Evolutionary conservation across 1,140 invertebrate genomes (phyloP).

Genomic region (Macrobrachium nipponense): DNA sequence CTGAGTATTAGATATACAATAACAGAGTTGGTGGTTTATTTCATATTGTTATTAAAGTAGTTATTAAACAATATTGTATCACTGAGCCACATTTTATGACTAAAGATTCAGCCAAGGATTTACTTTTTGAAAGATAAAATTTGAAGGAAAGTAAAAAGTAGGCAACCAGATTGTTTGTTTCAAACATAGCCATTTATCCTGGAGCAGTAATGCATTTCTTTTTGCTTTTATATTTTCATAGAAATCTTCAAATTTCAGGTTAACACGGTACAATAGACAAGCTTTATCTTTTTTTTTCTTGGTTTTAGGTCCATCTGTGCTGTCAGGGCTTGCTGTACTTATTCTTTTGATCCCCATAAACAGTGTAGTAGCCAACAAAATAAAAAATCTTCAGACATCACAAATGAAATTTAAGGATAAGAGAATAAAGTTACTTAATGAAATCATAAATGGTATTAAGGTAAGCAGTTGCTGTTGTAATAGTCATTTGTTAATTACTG

Average conservation of each 20-base stretch:
- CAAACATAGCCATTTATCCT: too few relatives aligned
- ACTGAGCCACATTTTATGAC: too few relatives aligned
- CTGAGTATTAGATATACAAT: neutral
- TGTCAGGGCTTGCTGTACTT: constrained; percentile 92
- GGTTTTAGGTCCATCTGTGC: constrained; percentile 79
- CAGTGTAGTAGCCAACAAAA: constrained; percentile 85
- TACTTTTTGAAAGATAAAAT: too few relatives aligned
- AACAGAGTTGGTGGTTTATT: neutral
- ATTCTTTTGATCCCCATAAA: constrained; percentile 91
- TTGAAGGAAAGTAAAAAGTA: too few relatives aligned
- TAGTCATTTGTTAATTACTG: neutral
- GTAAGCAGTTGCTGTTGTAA: constrained; percentile 69
- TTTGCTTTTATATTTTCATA: neutral
- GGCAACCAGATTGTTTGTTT: too few relatives aligned
- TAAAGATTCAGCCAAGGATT: too few relatives aligned
- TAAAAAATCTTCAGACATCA: constrained; percentile 78
- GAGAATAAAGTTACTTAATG: constrained; percentile 93
- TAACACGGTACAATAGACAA: too few relatives aligned
- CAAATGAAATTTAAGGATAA: constrained; percentile 94
- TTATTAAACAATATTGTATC: too few relatives aligned
- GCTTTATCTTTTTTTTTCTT: neutral
- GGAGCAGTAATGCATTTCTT: neutral
- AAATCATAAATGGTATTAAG: constrained; percentile 94
- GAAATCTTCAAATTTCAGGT: neutral
- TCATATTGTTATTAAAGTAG: too few relatives aligned